These are phyloP conservation scores for Sitta carolinensis DNA, from an alignment of 2,797 vertebrate species.

Conservation along the genomic window DNA sequence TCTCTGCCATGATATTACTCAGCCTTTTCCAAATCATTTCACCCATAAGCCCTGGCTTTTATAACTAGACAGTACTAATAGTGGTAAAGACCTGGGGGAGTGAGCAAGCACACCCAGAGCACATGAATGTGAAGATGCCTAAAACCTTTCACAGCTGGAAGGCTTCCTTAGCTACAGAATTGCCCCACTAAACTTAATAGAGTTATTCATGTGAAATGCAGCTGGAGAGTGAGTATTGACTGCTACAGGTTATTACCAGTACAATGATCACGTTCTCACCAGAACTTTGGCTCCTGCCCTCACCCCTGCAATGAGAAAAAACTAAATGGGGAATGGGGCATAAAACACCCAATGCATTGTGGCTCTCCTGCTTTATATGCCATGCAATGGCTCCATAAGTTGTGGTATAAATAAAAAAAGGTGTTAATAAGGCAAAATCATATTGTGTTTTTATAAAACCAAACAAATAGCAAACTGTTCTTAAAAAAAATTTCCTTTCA, in stretches of 20 bases:
- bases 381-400: neutral
- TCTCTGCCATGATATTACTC: neutral
- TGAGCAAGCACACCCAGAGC: neutral
- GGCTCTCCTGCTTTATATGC: neutral
- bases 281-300: neutral
- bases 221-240: neutral
- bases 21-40: neutral
- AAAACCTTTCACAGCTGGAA: neutral
- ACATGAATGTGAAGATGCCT: neutral
- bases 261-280: neutral
- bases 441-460: neutral
- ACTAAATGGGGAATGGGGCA: neutral
- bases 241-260: neutral
- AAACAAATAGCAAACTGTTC: neutral
- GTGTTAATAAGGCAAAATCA: neutral
- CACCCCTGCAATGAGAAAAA: neutral
- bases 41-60: neutral
- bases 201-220: neutral
- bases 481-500: slow-evolving; percentile 5
- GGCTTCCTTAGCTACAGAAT: neutral
- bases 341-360: neutral
- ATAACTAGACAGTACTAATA: neutral
- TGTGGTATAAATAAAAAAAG: neutral
- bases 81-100: neutral
- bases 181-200: neutral